A percentile compares a stretch with the other conserved stretches of the same genome.
These are phyloP conservation scores for Myxocyprinus asiaticus DNA, from an alignment of 2,113 vertebrate genomes.

Conservation along the genomic window DNA sequence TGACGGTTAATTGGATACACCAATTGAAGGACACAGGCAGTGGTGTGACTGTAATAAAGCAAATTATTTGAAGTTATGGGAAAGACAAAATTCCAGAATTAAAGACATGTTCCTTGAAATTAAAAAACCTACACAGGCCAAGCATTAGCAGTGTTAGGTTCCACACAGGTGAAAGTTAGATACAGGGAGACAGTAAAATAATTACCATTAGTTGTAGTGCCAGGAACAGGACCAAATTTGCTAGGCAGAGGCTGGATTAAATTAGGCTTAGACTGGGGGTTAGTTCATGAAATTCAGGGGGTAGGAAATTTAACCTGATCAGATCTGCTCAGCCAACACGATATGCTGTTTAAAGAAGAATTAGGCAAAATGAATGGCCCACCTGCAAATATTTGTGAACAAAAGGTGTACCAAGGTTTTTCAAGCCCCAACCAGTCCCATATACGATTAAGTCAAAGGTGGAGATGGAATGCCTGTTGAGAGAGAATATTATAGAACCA, in stretches of 20 bases:
- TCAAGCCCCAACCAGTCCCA: background rate
- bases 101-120: background rate
- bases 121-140: background rate
- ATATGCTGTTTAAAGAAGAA: background rate
- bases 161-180: background rate
- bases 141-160: background rate
- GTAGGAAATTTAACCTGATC: background rate
- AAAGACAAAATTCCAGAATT: background rate
- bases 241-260: background rate
- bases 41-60: background rate
- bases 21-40: background rate
- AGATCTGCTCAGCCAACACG: background rate
- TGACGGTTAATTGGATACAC: too few relatives aligned
- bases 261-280: background rate
- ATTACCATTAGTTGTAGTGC: background rate
- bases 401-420: background rate
- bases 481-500: background rate
- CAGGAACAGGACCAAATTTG: background rate
- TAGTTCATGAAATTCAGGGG: background rate
- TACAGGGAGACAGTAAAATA: background rate
- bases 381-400: background rate
- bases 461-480: background rate
- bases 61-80: background rate
- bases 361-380: background rate
- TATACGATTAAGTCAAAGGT: slow-evolving; percentile 7